Evolutionary conservation across 2,888 invertebrate species (phyloP), one percentile per base, ranked within the genome.

Genomic region (Dryococelus australis): DNA sequence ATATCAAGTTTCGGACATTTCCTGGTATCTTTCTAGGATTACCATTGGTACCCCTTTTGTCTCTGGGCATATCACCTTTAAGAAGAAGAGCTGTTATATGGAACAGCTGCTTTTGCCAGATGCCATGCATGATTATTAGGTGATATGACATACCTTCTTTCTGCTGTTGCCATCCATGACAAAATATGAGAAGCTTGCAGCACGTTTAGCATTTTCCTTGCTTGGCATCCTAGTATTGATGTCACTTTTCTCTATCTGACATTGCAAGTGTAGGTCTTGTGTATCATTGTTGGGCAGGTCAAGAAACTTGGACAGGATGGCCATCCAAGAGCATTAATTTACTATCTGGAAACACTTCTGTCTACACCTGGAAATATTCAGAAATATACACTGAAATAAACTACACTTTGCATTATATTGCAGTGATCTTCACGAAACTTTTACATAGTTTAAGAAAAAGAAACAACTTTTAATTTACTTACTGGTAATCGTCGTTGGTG

Each of bases 211-310:
- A 79, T 3, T 79, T 27, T 79, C 27, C 26, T 20, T 79, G 9
- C 79, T 79, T 26, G 79, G 9, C 0, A 10, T 79, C 27, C 79
- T 24, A 0, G 0, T 79, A 12, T 79, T 79, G 79, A 79, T 8
- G 13, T 79, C 0, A 79, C 20, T 79, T 27, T 79, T 79, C 6
- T 79, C 13, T 16, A 79, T 79, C 13, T 16, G 27, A 27, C n/a
- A 24, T 20, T 24, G 0, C n/a, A 79, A 79, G 27, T 79, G 79
- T 79, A 79, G 79, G 79, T 79, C 26, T 79, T 79, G 79, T 79
- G 79, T 24, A 79, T 79, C 79, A 20, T 79, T 79, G 79, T 8
- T 79, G 79, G 79, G 79, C 79, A 79, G 27, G n/a, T 79, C 79
- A 79, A 20, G 79, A 79, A 79, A 79, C 20, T 2, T 79, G 79